Conservation (phyloP, 1,140 invertebrate genomes). For the Lethocerus indicus region DNA sequence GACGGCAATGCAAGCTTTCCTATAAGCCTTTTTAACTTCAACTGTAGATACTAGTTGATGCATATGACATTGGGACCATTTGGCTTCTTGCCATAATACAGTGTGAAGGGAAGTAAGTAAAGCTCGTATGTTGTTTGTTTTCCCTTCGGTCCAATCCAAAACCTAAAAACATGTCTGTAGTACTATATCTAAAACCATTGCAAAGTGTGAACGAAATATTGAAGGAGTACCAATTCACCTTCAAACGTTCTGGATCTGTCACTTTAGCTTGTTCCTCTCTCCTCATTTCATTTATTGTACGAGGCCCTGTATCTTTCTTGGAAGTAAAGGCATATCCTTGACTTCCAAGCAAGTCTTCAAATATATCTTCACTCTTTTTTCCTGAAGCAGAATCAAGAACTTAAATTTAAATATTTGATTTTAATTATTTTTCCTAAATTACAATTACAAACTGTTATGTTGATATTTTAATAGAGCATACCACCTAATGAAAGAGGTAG, state of each 20-base stretch:
- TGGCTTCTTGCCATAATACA: slow-evolving; percentile 84
- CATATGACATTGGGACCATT: slow-evolving; percentile 89
- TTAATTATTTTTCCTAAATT: neutral
- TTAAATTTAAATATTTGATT: neutral
- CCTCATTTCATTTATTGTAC: slow-evolving; percentile 84
- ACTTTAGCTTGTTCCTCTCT: slow-evolving; percentile 70
- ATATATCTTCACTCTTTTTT: slow-evolving; percentile 47
- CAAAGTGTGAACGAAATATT: no score
- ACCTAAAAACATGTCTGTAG: no score
- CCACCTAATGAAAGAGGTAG: no score
- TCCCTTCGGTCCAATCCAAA: slow-evolving; percentile 79
- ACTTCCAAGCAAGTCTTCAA: slow-evolving; percentile 76
- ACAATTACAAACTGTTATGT: no score
- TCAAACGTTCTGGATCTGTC: slow-evolving; percentile 83
- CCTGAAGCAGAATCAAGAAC: no score
- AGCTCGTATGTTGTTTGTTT: slow-evolving; percentile 90
- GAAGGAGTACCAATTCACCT: no score
- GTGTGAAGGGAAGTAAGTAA: slow-evolving; percentile 85
- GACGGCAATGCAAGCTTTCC: slow-evolving; percentile 87
- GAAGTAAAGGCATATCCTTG: slow-evolving; percentile 66
- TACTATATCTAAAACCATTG: no score
- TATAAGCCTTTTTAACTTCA: slow-evolving; percentile 92
- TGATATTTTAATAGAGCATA: no score
- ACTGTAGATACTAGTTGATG: slow-evolving; percentile 72
- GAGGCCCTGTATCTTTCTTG: slow-evolving; percentile 58